Evolutionary conservation across 2,797 vertebrate species (phyloP), one percentile per base, ranked within the genome.

Genomic region (Phrynocephalus guinanensis): DNA sequence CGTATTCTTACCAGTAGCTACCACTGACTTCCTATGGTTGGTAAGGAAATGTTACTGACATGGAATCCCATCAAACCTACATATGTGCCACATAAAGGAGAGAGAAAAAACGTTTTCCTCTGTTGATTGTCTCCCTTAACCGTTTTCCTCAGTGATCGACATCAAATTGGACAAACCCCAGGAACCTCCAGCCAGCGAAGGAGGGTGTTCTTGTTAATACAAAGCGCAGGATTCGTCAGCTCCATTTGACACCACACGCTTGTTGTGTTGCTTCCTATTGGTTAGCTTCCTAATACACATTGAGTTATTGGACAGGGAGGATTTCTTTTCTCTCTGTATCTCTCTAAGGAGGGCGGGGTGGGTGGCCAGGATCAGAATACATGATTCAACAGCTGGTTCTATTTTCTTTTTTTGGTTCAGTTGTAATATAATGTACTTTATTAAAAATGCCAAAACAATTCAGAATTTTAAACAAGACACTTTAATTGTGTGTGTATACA

Each of bases 181-280:
- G 95, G 97, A 98, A 95, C 96, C 97, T 38, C 97, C 89, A 26
- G 96, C 96, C 81, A 97, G 96, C 1, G 98, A 99, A 94, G 97
- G 97, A 0, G 97, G 98, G 90, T 99, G 98, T 79, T 98, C 98
- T 94, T 99, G 98, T 97, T 99, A 98, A 98, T 98, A 89, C 89
- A 94, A 93, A 67, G 91, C 92, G 79, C 86, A 88, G 70, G 90
- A 93, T 91, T 85, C 91, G 91, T 88, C 92, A 96, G 96, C 96
- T 91, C 95, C 94, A 93, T 96, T 94, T 95, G 90, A 95, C 96
- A 96, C 95, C 96, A 95, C 97, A 94, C 95, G 97, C 97, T 98
- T 97, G 95, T 98, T 98, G 95, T 97, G 97, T 98, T 97, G 97
- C 97, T 98, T 98, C 96, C 97, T 97, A 96, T 98, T 96, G 97